A percentile compares a stretch with the other conserved stretches of the same genome.
phyloP scores from a whole-genome alignment of 2,113 vertebrate species.

The Microcebus ravelobensis region DNA sequence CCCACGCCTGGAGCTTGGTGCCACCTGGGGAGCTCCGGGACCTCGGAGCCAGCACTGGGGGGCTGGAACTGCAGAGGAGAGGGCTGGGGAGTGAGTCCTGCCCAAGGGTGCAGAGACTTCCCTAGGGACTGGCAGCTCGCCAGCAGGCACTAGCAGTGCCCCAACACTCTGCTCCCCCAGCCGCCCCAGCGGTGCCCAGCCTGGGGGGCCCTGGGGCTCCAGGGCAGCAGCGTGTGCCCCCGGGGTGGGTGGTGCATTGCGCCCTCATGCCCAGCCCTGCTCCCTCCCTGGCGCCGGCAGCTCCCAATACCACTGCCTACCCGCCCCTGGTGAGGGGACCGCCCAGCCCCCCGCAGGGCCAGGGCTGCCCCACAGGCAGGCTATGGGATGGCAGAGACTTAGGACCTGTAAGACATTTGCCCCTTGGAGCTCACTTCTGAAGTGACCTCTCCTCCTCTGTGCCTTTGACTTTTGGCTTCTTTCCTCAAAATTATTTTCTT shows the following conservation, averaged over 20 bases:
- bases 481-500: background rate
- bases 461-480: background rate
- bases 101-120: background rate
- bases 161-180: background rate
- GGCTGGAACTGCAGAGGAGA: accelerated
- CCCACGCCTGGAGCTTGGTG: background rate
- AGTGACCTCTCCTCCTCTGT: accelerated
- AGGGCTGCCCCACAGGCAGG: background rate
- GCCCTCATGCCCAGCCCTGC: background rate
- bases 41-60: background rate
- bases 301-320: background rate
- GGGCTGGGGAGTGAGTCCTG: accelerated
- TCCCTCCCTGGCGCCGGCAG: too few species aligned
- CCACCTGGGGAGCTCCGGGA: background rate
- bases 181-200: background rate
- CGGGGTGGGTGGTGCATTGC: conserved; percentile 30
- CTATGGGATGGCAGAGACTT: background rate
- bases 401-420: accelerated
- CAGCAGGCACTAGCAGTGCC: background rate
- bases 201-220: background rate
- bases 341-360: accelerated
- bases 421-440: background rate
- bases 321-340: background rate
- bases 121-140: background rate
- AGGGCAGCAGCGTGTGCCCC: background rate